phyloP scores from a whole-genome alignment of 2,113 vertebrate genomes.

The Opisthocomus hoazin region DNA sequence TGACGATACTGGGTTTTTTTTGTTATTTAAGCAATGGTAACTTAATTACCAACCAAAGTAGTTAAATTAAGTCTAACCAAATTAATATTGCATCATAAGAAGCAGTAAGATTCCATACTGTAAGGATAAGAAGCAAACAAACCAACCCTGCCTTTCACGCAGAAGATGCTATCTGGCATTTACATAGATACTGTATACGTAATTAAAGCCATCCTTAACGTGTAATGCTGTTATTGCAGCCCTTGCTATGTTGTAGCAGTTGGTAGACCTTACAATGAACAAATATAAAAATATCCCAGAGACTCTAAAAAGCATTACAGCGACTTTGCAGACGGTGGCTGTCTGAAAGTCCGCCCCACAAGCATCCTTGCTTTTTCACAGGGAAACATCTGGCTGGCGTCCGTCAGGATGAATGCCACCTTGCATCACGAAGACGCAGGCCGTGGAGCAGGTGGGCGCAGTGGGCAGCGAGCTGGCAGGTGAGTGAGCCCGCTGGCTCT shows the following conservation, averaged over 20 bases:
- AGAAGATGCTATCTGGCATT: constrained; percentile 32
- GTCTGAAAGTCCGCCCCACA: neutral
- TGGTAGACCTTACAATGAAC: neutral
- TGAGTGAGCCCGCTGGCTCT: neutral
- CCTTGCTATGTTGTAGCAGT: neutral
- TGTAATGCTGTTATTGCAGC: neutral
- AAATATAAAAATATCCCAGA: neutral
- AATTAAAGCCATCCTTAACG: constrained; percentile 32
- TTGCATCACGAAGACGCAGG: neutral
- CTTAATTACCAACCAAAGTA: neutral
- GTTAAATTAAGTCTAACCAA: constrained; percentile 6
- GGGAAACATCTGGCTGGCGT: neutral
- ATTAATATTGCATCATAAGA: constrained; percentile 28
- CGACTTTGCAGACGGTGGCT: neutral
- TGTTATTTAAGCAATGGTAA: neutral
- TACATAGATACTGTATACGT: neutral
- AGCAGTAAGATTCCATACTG: neutral
- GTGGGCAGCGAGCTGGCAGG: neutral
- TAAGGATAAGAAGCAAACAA: constrained; percentile 4
- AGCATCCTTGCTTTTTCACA: neutral
- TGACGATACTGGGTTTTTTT: neutral
- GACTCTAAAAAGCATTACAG: neutral
- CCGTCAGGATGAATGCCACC: neutral
- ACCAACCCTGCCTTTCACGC: neutral
- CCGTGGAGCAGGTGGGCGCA: rapidly evolving